These are phyloP conservation scores for Dolichomitus sp. DNA, from an alignment of 2,888 invertebrate species.

Conservation along the genomic window DNA sequence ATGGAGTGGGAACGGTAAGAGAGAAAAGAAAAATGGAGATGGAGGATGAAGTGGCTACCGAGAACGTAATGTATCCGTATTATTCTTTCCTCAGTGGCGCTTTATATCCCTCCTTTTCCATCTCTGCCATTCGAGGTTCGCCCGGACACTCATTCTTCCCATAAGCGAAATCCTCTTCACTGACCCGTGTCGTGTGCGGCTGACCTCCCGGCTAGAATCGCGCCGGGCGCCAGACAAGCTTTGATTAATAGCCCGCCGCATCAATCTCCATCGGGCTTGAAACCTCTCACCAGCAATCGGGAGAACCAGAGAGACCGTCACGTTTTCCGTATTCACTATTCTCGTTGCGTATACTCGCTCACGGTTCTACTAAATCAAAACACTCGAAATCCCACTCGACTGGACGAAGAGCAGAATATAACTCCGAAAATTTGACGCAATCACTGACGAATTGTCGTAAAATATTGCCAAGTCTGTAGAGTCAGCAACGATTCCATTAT, in stretches of 20 bases:
- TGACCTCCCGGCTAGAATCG: constrained; percentile 9
- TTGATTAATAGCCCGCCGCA: constrained; percentile 79
- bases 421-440: not conserved
- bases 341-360: constrained; percentile 4
- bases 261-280: constrained; percentile 80
- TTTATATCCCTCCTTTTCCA: constrained; percentile 2
- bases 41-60: constrained; percentile 34
- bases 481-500: not conserved
- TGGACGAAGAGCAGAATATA: not conserved
- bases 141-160: not conserved
- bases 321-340: constrained; percentile 51
- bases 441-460: not conserved
- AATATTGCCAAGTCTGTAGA: not conserved
- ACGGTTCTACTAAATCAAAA: constrained; percentile 41
- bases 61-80: constrained; percentile 73
- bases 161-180: constrained; percentile 15
- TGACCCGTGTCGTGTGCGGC: constrained; percentile 23
- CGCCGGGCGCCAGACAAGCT: constrained; percentile 67
- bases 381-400: constrained; percentile 31
- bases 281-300: constrained; percentile 65
- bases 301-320: constrained; percentile 22
- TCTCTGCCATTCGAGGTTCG: constrained; percentile 11
- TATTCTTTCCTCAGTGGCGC: constrained; percentile 72
- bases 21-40: constrained; percentile 49
- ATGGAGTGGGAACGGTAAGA: not conserved